A percentile compares a stretch with the other conserved stretches of the same genome.
Conservation (phyloP, 2,888 invertebrate species). For the Cryptocephalus moraei region DNA sequence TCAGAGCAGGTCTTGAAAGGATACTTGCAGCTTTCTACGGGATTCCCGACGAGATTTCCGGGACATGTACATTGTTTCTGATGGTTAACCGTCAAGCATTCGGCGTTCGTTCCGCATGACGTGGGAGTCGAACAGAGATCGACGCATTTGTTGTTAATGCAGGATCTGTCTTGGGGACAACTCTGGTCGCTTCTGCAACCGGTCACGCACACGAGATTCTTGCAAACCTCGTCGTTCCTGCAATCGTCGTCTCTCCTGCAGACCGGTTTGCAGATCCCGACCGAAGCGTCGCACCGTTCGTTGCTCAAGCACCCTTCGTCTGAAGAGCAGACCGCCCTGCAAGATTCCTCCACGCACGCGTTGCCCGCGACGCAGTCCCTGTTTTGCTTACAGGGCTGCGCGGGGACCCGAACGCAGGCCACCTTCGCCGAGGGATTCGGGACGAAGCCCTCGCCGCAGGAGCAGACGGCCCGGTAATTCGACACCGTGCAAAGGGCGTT, state of each 20-base stretch:
- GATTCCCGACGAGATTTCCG: conserved; percentile 60
- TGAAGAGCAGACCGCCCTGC: conserved; percentile 68
- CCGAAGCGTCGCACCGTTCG: conserved; percentile 58
- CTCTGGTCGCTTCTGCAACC: conserved; percentile 76
- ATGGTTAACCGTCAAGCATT: conserved; percentile 61
- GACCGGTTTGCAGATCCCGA: conserved; percentile 73
- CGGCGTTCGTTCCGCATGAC: conserved; percentile 75
- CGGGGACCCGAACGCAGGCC: conserved; percentile 75
- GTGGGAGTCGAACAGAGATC: conserved; percentile 67
- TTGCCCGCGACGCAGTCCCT: conserved; percentile 54
- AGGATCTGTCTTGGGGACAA: conserved; percentile 62
- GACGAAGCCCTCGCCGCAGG: conserved; percentile 68
- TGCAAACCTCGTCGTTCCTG: conserved; percentile 76
- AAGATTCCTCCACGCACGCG: conserved; percentile 63
- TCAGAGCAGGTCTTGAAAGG: conserved; percentile 52
- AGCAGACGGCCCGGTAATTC: conserved; percentile 72
- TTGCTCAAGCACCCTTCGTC: conserved; percentile 71
- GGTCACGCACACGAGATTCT: conserved; percentile 63
- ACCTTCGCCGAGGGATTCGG: conserved; percentile 82
- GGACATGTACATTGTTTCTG: conserved; percentile 67
- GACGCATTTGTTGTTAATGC: conserved; percentile 67
- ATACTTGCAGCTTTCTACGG: conserved; percentile 62
- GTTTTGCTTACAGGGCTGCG: conserved; percentile 64
- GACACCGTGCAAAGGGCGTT: conserved; percentile 72
- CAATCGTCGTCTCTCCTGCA: conserved; percentile 81